Base-by-base conservation (phyloP, 2,888 invertebrate species). In the Eulithis testata region DNA sequence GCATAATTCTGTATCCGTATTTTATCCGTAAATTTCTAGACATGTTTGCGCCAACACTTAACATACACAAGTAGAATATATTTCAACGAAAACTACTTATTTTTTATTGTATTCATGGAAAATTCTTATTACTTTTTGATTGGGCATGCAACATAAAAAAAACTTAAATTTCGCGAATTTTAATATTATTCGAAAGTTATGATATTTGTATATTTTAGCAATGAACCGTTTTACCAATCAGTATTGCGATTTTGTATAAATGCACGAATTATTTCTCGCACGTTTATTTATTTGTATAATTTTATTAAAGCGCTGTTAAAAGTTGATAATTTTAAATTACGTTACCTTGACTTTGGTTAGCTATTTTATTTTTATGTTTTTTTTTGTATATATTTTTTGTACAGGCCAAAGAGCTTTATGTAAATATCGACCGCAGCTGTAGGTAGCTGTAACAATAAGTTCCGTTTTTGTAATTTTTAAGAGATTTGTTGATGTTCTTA, bases 401-500 rank as follows among this genome's bases (percentile, higher is more conserved):
- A 91, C 86, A 87, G 91, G 91, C 92, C 92, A 93, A 93, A 93
- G 92, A 93, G 92, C 92, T 93, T 90, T 60, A 68, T 91, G 91
- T 92, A 92, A 87, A 92, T 91, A 91, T 78, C 78, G 77, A 71
- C 81, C 76, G 86, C 89, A 86, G 90, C 88, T 86, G 76, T 75
- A 74, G 73, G 79, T 80, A 82, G 89, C 86, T 88, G 89, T 76
- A 74, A 73, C 71, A 77, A 76, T 81, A 86, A 88, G 85, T 86
- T 92, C 89, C 91, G 92, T 92, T 93, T 86, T 86, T 87, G 90
- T 92, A 90, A 89, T 93, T 90, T 21, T 85, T 90, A 93, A 91
- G 91, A 87, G 79, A 92, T 91, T 91, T 93, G 93, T 93, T 93
- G 92, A 93, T 93, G 92, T 93, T 93, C 93, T 91, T 85, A 80